Percentiles rank a stretch among this genome's conserved stretches.
Evolutionary conservation across 2,797 vertebrate species (phyloP).

Genomic region (Labroides dimidiatus): DNA sequence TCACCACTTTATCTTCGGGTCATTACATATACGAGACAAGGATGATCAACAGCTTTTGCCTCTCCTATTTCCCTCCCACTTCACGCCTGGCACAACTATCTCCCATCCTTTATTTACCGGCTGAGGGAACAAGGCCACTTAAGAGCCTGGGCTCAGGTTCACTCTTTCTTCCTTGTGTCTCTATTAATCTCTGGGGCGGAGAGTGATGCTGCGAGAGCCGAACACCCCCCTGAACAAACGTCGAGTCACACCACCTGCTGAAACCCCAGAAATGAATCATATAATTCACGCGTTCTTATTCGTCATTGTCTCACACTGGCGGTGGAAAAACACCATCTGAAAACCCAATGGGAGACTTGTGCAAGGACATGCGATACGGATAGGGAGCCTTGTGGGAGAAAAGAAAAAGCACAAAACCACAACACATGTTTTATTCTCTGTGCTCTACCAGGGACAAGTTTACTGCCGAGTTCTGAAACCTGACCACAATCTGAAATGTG

Average conservation of each 20-base stretch:
- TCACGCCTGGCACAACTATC: constrained; percentile 75
- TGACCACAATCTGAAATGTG: constrained; percentile 52
- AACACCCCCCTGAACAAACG: constrained; percentile 60
- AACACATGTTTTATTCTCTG: constrained; percentile 74
- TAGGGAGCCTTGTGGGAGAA: constrained; percentile 24
- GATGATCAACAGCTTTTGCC: constrained; percentile 84
- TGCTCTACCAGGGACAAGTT: constrained; percentile 50
- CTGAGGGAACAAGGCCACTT: constrained; percentile 75
- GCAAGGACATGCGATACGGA: constrained; percentile 64
- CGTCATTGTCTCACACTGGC: constrained; percentile 62
- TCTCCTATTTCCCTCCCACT: constrained; percentile 75
- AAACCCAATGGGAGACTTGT: constrained; percentile 64
- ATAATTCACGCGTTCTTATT: constrained; percentile 72
- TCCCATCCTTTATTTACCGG: constrained; percentile 75
- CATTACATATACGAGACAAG: constrained; percentile 84
- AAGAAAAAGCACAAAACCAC: constrained; percentile 46
- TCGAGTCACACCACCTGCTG: constrained; percentile 70
- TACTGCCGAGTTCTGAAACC: constrained; percentile 59
- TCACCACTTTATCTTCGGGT: constrained; percentile 87
- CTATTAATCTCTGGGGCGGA: constrained; percentile 79
- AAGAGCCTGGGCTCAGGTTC: constrained; percentile 71
- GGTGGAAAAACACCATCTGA: constrained; percentile 60
- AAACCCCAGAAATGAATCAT: constrained; percentile 74
- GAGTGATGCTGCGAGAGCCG: constrained; percentile 56
- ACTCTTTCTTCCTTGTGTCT: constrained; percentile 61